Base-by-base conservation (phyloP, 2,113 vertebrate species). In the Laterallus jamaicensis region DNA sequence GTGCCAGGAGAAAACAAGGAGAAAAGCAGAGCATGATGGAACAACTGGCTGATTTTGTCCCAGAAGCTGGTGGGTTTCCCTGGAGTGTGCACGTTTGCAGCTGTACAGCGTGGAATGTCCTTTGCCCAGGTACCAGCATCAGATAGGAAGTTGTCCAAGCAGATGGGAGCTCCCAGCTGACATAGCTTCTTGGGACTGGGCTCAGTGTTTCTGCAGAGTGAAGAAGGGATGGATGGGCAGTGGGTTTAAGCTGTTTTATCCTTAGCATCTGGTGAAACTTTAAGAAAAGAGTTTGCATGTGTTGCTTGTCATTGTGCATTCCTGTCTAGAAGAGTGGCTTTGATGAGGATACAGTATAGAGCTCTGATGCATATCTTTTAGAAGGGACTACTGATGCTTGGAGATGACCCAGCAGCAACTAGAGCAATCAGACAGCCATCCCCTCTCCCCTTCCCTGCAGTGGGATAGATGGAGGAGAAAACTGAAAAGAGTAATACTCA, bases 21-120 rank as follows among this genome's bases (percentile, higher is more conserved):
- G 31, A 32, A 54, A 56, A 80, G 26, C 0, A 0, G 62, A 66
- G 74, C 17, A 21, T 60, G 86, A 60, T 0, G 0, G 63, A 87
- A 66, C 0, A 0, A 29, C 39, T 0, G 3, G 44, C 52, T 62
- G 54, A 20, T 50, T 74, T 40, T 24, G 11, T 69, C 37, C 71
- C 71, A 55, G 60, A 47, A 74, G 5, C 56, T 74, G 64, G 25
- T 1, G 0, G 26, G 7, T 73, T 90, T 92, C 75, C 76, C 55
- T 69, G 63, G 21, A 70, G 10, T 4, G 0, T 32, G 40, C 47
- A 44, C 0, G 2, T 14, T 44, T 82, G 31, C 2, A 19, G 19
- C 35, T 62, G n/a, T 32, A n/a, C 31, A 69, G 28, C 32, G n/a
- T 3, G 31, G 37, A 78, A 67, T 52, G 28, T 47, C 25, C 49